These are phyloP conservation scores for Anisognathus igniventris DNA, from an alignment of 2,797 vertebrate genomes.

Conservation along the genomic window DNA sequence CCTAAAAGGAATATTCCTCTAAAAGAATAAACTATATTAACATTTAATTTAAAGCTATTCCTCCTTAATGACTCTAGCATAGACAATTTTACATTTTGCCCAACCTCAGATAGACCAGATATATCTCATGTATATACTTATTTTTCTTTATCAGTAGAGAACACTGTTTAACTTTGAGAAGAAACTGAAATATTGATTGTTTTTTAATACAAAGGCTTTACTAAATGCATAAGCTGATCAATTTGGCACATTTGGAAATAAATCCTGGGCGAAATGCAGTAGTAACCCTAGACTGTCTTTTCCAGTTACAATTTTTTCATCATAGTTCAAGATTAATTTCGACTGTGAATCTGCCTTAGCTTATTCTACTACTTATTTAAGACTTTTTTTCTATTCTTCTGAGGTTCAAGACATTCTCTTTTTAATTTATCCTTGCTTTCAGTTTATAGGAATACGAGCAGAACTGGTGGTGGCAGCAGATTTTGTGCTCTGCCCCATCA, in stretches of 20 bases:
- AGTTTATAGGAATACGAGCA: rapidly evolving
- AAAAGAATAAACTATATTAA: background rate
- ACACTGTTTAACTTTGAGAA: background rate
- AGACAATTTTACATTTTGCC: background rate
- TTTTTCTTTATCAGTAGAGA: background rate
- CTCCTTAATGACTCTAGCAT: background rate
- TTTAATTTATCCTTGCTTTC: background rate
- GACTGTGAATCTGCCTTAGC: background rate
- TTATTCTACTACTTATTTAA: background rate
- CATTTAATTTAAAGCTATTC: background rate
- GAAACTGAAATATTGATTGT: background rate
- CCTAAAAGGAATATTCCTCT: background rate
- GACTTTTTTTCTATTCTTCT: background rate
- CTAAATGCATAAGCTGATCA: background rate
- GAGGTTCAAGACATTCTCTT: background rate
- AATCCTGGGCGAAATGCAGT: background rate
- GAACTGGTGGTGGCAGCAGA: background rate
- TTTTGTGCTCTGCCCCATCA: background rate
- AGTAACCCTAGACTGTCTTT: background rate
- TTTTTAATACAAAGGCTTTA: background rate
- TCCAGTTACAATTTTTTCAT: background rate
- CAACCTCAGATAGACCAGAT: background rate
- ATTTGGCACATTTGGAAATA: background rate
- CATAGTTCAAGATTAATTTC: background rate
- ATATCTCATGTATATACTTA: background rate